A percentile compares a stretch with the other conserved stretches of the same genome.
Conservation (phyloP, 2,888 invertebrate species). For the Dendrolimus houi region DNA sequence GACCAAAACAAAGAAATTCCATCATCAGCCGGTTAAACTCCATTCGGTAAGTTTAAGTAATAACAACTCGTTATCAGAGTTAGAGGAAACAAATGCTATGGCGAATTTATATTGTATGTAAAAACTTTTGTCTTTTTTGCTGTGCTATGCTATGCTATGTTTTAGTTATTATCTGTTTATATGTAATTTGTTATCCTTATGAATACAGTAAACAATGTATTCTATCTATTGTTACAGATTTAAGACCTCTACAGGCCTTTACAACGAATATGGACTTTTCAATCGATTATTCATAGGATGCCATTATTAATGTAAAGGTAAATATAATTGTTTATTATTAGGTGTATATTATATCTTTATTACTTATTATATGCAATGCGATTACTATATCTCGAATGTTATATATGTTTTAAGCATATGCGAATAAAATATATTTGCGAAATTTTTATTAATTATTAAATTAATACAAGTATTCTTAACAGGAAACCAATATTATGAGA, state of each 20-base stretch:
- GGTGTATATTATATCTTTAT: not conserved
- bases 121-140: not conserved
- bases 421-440: not conserved
- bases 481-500: too few relatives aligned
- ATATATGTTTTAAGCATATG: not conserved
- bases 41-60: not conserved
- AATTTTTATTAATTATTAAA: not conserved
- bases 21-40: too few relatives aligned
- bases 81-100: not conserved
- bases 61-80: not conserved
- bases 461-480: too few relatives aligned
- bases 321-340: not conserved
- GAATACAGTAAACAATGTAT: conserved; percentile 16
- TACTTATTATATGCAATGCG: not conserved
- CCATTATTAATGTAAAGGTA: not conserved
- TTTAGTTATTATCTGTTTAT: conserved; percentile 18
- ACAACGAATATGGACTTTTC: too few relatives aligned
- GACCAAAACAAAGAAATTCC: not conserved
- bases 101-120: not conserved
- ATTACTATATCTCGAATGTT: not conserved
- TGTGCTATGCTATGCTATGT: conserved; percentile 24
- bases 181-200: conserved; percentile 6
- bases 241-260: not conserved
- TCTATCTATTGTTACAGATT: conserved; percentile 39
- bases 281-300: too few relatives aligned